These are phyloP conservation scores for Uropetala carovei DNA, from an alignment of 2,888 invertebrate species.

Conservation along the genomic window DNA sequence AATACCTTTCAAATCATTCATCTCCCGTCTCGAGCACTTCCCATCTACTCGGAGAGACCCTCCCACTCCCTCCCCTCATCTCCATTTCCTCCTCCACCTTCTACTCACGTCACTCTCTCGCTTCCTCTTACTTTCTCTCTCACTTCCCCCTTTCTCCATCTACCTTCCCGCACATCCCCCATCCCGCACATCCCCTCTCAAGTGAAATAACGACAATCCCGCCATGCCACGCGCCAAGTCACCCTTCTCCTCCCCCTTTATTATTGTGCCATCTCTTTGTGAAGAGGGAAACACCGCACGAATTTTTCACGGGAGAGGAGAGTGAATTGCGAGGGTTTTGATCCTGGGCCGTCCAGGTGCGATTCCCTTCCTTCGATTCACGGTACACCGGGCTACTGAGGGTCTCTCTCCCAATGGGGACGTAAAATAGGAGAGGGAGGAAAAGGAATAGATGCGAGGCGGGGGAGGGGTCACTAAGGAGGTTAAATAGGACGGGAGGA, in stretches of 20 bases:
- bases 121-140: too few species aligned
- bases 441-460: too few species aligned
- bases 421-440: too few species aligned
- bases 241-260: neutral
- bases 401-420: neutral
- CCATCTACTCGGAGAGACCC: too few species aligned
- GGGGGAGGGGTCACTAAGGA: too few species aligned
- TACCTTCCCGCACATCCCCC: neutral
- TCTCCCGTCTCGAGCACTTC: too few species aligned
- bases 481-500: too few species aligned
- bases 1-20: too few species aligned
- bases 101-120: too few species aligned
- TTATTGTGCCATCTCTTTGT: neutral
- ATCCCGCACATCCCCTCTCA: neutral
- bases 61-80: too few species aligned
- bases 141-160: too few species aligned
- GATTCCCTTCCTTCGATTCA: constrained; percentile 32
- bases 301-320: constrained; percentile 14
- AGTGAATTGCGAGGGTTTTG: neutral
- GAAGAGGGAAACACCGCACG: constrained; percentile 16
- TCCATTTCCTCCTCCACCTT: too few species aligned
- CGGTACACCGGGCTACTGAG: neutral
- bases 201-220: neutral
- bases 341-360: constrained; percentile 26
- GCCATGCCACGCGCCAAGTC: constrained; percentile 1